These are phyloP conservation scores for Troides helena DNA, from an alignment of 2,888 invertebrate species.

Conservation along the genomic window DNA sequence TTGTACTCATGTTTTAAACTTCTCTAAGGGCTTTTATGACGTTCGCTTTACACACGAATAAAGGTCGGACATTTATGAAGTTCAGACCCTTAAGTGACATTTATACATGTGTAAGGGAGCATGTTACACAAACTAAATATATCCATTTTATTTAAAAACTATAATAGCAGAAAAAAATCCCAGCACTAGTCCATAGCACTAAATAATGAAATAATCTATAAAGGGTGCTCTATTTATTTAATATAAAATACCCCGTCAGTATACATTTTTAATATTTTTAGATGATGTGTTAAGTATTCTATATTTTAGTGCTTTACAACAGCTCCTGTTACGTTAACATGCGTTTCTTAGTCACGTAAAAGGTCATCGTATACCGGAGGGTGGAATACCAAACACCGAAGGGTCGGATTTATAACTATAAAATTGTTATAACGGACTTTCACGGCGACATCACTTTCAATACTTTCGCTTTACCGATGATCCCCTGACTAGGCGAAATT, in stretches of 20 bases:
- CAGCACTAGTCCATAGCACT: too few species aligned
- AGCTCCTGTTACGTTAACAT: not conserved
- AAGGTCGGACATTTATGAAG: conserved; percentile 14
- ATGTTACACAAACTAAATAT: not conserved
- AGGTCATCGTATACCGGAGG: conserved; percentile 15
- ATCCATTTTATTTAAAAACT: too few species aligned
- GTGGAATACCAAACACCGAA: conserved; percentile 27
- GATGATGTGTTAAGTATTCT: not conserved
- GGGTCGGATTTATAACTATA: conserved; percentile 31
- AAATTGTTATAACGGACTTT: conserved; percentile 29
- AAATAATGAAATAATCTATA: too few species aligned
- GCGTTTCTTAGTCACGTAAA: conserved; percentile 24
- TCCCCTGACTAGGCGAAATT: conserved; percentile 38
- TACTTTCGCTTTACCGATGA: conserved; percentile 32
- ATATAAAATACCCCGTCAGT: too few species aligned
- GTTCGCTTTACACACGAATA: conserved; percentile 7
- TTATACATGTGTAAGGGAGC: not conserved
- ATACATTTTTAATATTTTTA: too few species aligned
- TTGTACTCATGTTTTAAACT: conserved; percentile 27
- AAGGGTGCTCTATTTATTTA: too few species aligned
- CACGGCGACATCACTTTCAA: conserved; percentile 19
- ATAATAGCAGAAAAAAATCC: too few species aligned
- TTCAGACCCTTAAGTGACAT: conserved; percentile 12
- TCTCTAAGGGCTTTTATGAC: conserved; percentile 22
- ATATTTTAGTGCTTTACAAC: not conserved